Conservation (phyloP, 1,140 invertebrate species). For the Drosophila bipectinata region DNA sequence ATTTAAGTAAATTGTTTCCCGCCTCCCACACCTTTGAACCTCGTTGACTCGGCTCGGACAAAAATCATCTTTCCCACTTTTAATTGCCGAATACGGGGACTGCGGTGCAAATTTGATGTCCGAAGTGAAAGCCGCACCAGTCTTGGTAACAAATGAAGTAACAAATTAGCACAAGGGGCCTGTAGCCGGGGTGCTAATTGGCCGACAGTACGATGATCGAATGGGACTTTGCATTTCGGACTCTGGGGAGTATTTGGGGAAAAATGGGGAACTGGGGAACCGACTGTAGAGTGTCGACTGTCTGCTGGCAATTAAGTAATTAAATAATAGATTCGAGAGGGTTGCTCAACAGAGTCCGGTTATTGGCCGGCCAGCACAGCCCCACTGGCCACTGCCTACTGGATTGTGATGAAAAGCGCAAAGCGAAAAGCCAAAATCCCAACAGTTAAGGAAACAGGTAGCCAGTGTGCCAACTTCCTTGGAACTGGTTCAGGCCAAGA, state of each 20-base stretch:
- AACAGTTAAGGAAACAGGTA: constrained; percentile 59
- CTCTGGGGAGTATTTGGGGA: constrained; percentile 7
- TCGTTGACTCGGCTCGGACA: neutral
- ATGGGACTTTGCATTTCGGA: constrained; percentile 14
- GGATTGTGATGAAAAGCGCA: constrained; percentile 1
- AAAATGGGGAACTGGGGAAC: constrained; percentile 33
- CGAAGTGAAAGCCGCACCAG: constrained; percentile 41
- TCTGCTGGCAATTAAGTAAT: constrained; percentile 66
- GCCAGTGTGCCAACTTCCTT: constrained; percentile 75
- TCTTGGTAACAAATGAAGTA: constrained; percentile 28
- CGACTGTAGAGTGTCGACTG: constrained; percentile 15
- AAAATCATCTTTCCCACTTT: constrained; percentile 1
- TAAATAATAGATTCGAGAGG: constrained; percentile 41
- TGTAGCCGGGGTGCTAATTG: constrained; percentile 56
- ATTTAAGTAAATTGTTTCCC: neutral
- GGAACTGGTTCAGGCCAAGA: constrained; percentile 45
- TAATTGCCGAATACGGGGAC: constrained; percentile 12
- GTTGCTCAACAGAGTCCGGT: constrained; percentile 63
- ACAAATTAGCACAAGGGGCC: constrained; percentile 47
- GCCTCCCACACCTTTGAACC: neutral
- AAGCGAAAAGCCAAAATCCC: constrained; percentile 9
- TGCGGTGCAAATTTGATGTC: constrained; percentile 39
- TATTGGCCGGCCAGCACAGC: constrained; percentile 7
- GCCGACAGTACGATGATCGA: constrained; percentile 37
- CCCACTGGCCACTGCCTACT: neutral